These are phyloP conservation scores for Hippocampus abdominalis DNA, from an alignment of 2,113 vertebrate species.

Conservation along the genomic window DNA sequence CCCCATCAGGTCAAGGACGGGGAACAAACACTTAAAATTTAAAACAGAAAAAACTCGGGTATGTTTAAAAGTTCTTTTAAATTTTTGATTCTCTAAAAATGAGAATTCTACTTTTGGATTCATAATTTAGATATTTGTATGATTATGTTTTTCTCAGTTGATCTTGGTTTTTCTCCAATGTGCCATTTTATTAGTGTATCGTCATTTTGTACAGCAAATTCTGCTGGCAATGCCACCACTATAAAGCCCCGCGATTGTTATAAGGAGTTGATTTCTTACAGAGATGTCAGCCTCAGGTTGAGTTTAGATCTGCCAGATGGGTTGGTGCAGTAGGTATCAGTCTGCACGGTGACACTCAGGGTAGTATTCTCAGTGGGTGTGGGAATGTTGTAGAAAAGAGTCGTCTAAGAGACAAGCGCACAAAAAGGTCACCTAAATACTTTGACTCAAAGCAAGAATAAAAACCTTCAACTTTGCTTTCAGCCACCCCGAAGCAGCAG, in stretches of 20 bases:
- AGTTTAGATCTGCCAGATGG: constrained; percentile 1
- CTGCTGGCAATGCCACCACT: neutral
- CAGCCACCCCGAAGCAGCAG: too few species aligned
- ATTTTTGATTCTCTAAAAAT: too few species aligned
- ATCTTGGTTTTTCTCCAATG: neutral
- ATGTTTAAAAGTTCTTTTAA: too few species aligned
- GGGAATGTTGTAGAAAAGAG: constrained; percentile 19
- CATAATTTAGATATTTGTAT: too few species aligned
- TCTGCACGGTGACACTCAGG: constrained; percentile 6
- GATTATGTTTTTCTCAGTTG: neutral
- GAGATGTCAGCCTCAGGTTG: constrained; percentile 4
- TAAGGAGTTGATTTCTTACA: constrained; percentile 7
- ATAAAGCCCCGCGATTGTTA: neutral
- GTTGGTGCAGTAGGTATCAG: constrained; percentile 1
- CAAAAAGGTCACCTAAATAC: neutral
- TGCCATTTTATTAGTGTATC: neutral
- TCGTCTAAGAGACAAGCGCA: neutral
- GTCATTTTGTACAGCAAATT: neutral
- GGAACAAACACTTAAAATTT: too few species aligned
- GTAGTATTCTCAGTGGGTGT: neutral
- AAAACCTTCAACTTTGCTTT: too few species aligned
- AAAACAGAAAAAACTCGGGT: too few species aligned
- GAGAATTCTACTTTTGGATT: too few species aligned
- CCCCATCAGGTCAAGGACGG: too few species aligned
- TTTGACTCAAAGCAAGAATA: too few species aligned